Evolutionary conservation across 2,113 vertebrate genomes (phyloP).

Genomic region (Orcinus orca): DNA sequence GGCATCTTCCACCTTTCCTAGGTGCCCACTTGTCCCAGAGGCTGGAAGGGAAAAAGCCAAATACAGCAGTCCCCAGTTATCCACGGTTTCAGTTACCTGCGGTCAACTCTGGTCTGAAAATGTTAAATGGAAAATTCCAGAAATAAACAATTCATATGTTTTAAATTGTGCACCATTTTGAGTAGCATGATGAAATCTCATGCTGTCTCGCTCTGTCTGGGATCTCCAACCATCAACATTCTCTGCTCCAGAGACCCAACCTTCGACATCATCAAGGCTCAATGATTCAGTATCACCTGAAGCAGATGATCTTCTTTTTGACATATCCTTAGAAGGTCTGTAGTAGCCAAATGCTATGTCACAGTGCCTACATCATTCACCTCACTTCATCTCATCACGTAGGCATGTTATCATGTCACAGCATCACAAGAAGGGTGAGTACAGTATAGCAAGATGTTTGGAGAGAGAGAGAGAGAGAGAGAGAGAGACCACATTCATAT

Average conservation of each 20-base stretch:
- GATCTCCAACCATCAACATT: neutral
- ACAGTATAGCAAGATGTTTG: neutral
- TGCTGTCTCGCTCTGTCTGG: neutral
- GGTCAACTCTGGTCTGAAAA: neutral
- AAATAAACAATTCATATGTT: neutral
- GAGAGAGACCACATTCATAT: no score
- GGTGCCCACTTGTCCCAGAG: neutral
- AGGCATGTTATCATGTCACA: neutral
- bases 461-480: no score
- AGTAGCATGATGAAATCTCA: neutral
- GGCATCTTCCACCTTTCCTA: neutral
- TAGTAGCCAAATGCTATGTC: rapidly evolving
- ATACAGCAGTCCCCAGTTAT: neutral
- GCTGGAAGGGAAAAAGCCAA: neutral
- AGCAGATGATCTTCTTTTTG: neutral
- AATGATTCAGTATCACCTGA: neutral
- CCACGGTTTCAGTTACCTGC: neutral
- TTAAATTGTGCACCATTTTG: neutral
- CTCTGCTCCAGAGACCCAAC: neutral
- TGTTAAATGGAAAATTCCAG: neutral
- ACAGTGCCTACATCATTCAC: neutral
- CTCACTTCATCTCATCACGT: neutral
- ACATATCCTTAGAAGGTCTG: neutral
- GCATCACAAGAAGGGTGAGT: neutral
- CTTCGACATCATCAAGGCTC: neutral